phyloP scores from a whole-genome alignment of 2,888 invertebrate species.

The Euproctis similis region DNA sequence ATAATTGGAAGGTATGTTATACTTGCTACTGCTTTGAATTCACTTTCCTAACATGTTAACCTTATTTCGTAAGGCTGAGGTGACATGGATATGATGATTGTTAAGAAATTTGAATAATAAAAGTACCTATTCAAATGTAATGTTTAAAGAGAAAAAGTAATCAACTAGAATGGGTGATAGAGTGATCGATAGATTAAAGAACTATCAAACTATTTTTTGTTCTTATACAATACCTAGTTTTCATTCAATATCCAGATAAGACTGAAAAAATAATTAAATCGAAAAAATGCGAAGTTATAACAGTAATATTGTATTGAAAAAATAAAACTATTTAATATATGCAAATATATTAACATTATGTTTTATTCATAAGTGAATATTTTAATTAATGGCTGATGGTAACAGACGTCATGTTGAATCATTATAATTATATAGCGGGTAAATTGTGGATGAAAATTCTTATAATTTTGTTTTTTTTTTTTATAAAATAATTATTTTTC shows the following conservation, averaged over 20 bases:
- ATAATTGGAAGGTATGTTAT: conserved; percentile 3
- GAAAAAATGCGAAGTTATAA: conserved; percentile 6
- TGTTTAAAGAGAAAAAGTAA: neutral
- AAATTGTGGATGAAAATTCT: conserved; percentile 2
- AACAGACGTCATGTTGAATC: conserved; percentile 1
- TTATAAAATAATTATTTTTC: neutral
- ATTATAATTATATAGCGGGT: conserved; percentile 2
- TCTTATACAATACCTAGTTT: no score
- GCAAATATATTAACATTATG: conserved; percentile 8
- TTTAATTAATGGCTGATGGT: neutral
- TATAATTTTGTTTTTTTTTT: conserved; percentile 7
- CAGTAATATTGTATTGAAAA: conserved; percentile 2
- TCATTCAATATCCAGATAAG: neutral
- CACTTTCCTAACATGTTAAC: neutral
- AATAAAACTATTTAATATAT: conserved; percentile 10
- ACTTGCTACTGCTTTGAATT: neutral
- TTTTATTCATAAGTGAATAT: conserved; percentile 4
- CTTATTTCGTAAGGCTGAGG: conserved; percentile 1
- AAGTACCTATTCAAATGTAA: neutral
- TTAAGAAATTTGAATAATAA: neutral
- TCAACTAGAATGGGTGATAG: conserved; percentile 1
- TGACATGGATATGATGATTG: neutral
- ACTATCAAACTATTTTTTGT: no score
- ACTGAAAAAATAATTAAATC: conserved; percentile 2
- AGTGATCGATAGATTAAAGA: conserved; percentile 5